Evolutionary conservation across 2,888 invertebrate genomes (phyloP).

Genomic region (Chloroclysta siterata): DNA sequence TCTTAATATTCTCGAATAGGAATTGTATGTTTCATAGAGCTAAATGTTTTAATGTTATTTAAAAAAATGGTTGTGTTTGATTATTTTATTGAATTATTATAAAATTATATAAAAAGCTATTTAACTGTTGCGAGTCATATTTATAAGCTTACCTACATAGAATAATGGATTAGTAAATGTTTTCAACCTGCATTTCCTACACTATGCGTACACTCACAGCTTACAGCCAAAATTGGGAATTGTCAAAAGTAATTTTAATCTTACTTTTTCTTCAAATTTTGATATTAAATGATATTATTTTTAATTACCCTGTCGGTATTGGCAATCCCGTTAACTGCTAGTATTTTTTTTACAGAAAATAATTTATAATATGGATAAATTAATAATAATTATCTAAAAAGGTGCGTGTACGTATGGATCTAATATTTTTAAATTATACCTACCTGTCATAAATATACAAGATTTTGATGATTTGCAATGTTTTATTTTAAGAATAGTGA

Average conservation of each 20-base stretch:
- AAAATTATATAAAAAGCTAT: slow-evolving; percentile 42
- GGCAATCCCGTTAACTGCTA: too few species aligned
- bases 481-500: slow-evolving; percentile 35
- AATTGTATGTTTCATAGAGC: slow-evolving; percentile 50
- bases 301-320: background rate
- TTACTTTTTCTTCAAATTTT: too few species aligned
- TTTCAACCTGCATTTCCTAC: slow-evolving; percentile 18
- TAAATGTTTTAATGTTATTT: slow-evolving; percentile 42
- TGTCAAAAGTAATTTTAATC: too few species aligned
- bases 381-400: background rate
- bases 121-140: slow-evolving; percentile 50
- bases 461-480: slow-evolving; percentile 58
- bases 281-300: too few species aligned
- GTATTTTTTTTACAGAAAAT: too few species aligned
- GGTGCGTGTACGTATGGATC: slow-evolving; percentile 25
- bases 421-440: slow-evolving; percentile 50
- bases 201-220: slow-evolving; percentile 1
- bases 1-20: slow-evolving; percentile 51
- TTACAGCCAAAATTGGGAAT: background rate
- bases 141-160: slow-evolving; percentile 38
- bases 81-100: slow-evolving; percentile 37
- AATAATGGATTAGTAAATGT: slow-evolving; percentile 26
- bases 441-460: slow-evolving; percentile 65
- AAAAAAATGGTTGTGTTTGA: slow-evolving; percentile 63
- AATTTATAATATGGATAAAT: background rate